Base-by-base conservation (phyloP, 2,113 vertebrate genomes). In the Sigmodon hispidus region DNA sequence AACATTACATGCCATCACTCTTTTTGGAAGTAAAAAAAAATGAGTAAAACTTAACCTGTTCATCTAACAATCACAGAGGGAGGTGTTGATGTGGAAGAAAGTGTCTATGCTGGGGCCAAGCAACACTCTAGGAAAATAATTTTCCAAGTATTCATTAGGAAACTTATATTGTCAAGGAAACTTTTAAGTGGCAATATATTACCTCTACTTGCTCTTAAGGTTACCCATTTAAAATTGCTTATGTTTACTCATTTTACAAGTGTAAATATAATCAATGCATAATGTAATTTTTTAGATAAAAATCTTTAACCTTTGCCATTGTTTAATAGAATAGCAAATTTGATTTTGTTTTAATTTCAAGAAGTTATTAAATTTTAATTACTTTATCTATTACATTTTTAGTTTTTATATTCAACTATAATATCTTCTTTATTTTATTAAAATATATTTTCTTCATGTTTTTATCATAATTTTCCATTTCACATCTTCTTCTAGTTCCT, bases 1-100 rank as follows among this genome's bases (percentile, higher is more conserved):
- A 94, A 65, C n/a, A 95, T 22, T 72, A 80, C 36, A 70, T 92
- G 21, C 12, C 89, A 73, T 95, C 91, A 92, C 65, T 26, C 8
- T 88, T 79, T 50, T 24, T 92, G 45, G 36, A 96, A 95, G 24
- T 15, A 50, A 69, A 7, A 92, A 31, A 91, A 95, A 97, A 96
- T 67, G 26, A 92, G 75, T 80, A 13, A 4, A 8, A 89, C 59
- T 94, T 91, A 91, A 89, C 80, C 34, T 93, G 26, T 79, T 40
- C 15, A 43, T 75, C 40, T 87, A 11, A 84, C 34, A 61, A 70
- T 50, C 84, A 91, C 22, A 10, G 12, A 84, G 69, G 26, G 79
- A 69, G 4, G 0, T 40, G 16, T n/a, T 89, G n/a, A 5, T 48
- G 9, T 70, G 36, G 67, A 79, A 65, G 87, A 11, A 45, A 4